Conservation (phyloP, 2,113 vertebrate species). For the Dromas ardeola region DNA sequence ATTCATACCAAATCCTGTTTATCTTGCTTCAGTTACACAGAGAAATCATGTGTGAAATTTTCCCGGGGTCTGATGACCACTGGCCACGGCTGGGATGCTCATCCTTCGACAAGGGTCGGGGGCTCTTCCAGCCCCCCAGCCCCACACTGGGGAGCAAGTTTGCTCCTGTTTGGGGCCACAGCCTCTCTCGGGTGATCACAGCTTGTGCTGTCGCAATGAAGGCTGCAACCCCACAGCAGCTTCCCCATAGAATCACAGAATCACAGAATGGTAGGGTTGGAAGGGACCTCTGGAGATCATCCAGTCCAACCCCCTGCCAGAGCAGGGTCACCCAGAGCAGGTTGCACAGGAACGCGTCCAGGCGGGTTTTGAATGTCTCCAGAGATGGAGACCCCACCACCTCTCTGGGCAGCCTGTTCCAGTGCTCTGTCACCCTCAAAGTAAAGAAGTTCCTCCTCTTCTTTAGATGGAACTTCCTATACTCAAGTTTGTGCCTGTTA, state of each 20-base stretch:
- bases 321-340: no score
- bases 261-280: no score
- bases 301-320: no score
- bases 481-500: no score
- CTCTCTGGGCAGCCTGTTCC: no score
- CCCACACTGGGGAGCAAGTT: accelerated
- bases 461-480: no score
- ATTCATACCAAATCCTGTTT: constrained; percentile 74
- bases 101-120: accelerated
- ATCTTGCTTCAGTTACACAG: constrained; percentile 72
- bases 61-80: not conserved
- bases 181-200: not conserved
- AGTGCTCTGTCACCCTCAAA: no score
- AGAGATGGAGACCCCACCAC: no score
- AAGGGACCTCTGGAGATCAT: no score
- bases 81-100: not conserved
- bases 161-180: not conserved
- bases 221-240: not conserved
- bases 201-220: not conserved
- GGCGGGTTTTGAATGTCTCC: no score
- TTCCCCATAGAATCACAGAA: not conserved
- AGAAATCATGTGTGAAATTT: constrained; percentile 79
- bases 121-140: not conserved
- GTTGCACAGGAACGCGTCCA: no score
- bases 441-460: no score